Base-by-base conservation (phyloP, 1,140 invertebrate genomes). In the Drosophila watanabei region DNA sequence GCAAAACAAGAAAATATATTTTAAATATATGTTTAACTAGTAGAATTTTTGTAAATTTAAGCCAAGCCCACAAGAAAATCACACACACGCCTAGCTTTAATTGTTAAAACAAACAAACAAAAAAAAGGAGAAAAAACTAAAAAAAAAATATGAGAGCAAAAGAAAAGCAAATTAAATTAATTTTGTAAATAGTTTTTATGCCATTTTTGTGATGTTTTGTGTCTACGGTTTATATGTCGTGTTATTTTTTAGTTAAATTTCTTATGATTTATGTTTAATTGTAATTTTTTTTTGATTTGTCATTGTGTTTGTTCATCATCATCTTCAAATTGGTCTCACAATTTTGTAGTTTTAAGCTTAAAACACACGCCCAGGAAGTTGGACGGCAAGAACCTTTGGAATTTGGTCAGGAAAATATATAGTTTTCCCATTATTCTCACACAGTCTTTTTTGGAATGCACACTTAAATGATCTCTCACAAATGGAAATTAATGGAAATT, bases 241-340 rank as follows among this genome's bases (percentile, higher is more conserved):
- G 64, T 79, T 79, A 78, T 89, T 79, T 79, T 89, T 79, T 89
- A 89, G 85, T 90, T 89, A 89, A 89, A 89, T 89, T 89, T 85
- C 62, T 37, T 89, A 89, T 78, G 73, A 54, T 68, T 77, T 60
- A 68, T 79, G 75, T 79, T 71, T 84, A 71, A 72, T 64, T 79
- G 62, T 82, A 65, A 73, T 77, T 69, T 76, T 85, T 80, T 48
- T 56, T 57, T 52, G 14, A 57, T 84, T 87, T 79, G 80, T 88
- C 75, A 70, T 89, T 71, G 63, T 71, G 48, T 71, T 79, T 79
- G 54, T 72, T 73, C 76, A 56, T 72, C 79, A 73, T 73, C 56
- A 73, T 90, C 66, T 90, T 90, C 87, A 90, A 90, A 90, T 90
- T 90, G 86, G 86, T 90, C 86, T 90, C 86, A 90, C 82, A 82